Conservation (phyloP, 37 sponge, comb jelly and placozoan species). For the Hormiphora californensis region DNA sequence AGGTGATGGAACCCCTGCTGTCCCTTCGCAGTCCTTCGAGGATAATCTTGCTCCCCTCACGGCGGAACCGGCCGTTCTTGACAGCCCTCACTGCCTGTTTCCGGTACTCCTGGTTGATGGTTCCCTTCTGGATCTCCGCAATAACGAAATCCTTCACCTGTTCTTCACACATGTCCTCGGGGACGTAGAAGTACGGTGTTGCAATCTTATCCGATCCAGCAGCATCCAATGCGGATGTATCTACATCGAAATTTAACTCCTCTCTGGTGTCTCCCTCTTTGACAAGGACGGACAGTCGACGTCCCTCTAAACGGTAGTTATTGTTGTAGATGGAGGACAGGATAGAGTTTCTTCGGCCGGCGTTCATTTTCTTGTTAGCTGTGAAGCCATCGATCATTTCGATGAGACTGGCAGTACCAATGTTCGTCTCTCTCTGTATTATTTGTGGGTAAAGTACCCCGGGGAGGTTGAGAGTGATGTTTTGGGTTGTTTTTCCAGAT, state of each 20-base stretch:
- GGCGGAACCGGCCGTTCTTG: conserved; percentile 25
- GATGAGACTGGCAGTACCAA: not conserved
- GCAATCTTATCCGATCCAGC: not conserved
- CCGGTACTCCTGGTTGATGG: not conserved
- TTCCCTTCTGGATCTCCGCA: not conserved
- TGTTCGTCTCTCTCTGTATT: conserved; percentile 42
- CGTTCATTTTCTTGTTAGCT: conserved; percentile 2
- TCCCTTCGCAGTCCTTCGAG: conserved; percentile 24
- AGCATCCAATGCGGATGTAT: not conserved
- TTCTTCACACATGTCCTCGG: not conserved
- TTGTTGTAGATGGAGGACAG: conserved; percentile 44
- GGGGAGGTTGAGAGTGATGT: conserved; percentile 38
- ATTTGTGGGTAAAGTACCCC: conserved; percentile 42
- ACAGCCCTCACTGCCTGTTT: not conserved
- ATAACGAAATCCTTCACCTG: not conserved
- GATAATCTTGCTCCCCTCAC: conserved; percentile 30
- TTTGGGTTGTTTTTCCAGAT: conserved; percentile 43
- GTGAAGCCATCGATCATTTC: conserved; percentile 23
- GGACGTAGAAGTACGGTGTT: conserved; percentile 19
- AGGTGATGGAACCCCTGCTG: conserved; percentile 9
- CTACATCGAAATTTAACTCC: not conserved
- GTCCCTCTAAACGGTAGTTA: conserved; percentile 9
- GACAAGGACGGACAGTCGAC: conserved; percentile 27
- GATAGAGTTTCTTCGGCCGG: not conserved
- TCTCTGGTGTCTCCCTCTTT: not conserved